Evolutionary conservation across 1,140 invertebrate genomes (phyloP).

Genomic region (Reticulitermes speratus): DNA sequence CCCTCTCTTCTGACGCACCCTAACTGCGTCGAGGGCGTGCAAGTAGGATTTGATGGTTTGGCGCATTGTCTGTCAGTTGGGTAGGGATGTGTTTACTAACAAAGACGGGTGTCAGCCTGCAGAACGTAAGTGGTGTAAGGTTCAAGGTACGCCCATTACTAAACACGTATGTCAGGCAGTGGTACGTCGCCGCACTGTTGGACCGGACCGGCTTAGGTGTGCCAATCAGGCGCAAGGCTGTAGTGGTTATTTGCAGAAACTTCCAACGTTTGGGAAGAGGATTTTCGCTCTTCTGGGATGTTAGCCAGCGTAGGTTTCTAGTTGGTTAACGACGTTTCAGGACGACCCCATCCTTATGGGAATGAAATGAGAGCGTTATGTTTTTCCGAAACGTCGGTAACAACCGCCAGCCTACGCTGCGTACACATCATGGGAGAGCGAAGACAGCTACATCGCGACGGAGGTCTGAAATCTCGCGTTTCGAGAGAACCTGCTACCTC

Average conservation of each 20-base stretch:
- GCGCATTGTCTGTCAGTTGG: background rate
- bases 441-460: too few species aligned
- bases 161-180: background rate
- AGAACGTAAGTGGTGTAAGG: background rate
- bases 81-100: constrained; percentile 11
- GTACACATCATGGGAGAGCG: too few species aligned
- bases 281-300: background rate
- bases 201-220: background rate
- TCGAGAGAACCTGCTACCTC: too few species aligned
- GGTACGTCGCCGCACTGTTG: background rate
- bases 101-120: background rate
- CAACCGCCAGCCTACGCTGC: too few species aligned
- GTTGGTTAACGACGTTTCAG: background rate
- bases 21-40: too few species aligned
- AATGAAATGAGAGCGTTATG: too few species aligned
- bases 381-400: too few species aligned
- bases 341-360: too few species aligned
- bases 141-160: background rate
- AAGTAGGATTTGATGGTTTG: background rate
- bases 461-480: too few species aligned
- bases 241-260: background rate
- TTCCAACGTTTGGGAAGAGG: background rate
- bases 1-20: background rate
- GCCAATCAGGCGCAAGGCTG: background rate
- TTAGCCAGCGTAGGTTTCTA: background rate